These are phyloP conservation scores for Patella depressa DNA, from an alignment of 2,888 invertebrate genomes.

Conservation along the genomic window DNA sequence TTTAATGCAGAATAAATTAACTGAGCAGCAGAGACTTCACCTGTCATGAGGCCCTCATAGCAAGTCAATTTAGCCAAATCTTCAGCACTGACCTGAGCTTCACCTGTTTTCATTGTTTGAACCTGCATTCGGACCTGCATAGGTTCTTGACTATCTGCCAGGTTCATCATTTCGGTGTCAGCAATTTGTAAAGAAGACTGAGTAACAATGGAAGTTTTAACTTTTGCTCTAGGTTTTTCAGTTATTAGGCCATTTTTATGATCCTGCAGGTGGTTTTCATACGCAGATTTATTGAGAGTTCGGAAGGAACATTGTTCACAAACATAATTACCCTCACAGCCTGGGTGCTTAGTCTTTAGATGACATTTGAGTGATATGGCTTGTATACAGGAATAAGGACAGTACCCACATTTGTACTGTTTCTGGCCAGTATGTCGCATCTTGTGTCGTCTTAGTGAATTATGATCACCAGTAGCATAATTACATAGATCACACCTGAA, in stretches of 20 bases:
- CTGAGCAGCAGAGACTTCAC: slow-evolving; percentile 54
- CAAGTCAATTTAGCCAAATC: slow-evolving; percentile 55
- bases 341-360: slow-evolving; percentile 83
- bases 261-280: slow-evolving; percentile 75
- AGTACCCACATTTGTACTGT: slow-evolving; percentile 84
- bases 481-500: slow-evolving; percentile 80
- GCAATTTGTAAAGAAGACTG: slow-evolving; percentile 4
- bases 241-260: slow-evolving; percentile 74
- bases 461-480: slow-evolving; percentile 84
- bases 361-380: slow-evolving; percentile 85
- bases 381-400: slow-evolving; percentile 82
- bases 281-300: slow-evolving; percentile 79
- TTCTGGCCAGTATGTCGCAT: slow-evolving; percentile 82
- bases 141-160: slow-evolving; percentile 9
- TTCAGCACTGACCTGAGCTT: slow-evolving; percentile 55
- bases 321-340: slow-evolving; percentile 67
- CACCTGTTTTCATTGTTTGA: slow-evolving; percentile 51
- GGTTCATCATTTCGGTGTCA: not conserved
- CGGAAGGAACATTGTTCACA: slow-evolving; percentile 65
- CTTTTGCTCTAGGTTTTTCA: slow-evolving; percentile 25
- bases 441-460: slow-evolving; percentile 84
- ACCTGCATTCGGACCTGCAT: slow-evolving; percentile 41
- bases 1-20: slow-evolving; percentile 60
- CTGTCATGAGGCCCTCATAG: slow-evolving; percentile 47
- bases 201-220: slow-evolving; percentile 16